Conservation (phyloP, 2,797 vertebrate genomes). For the Dermochelys coriacea region DNA sequence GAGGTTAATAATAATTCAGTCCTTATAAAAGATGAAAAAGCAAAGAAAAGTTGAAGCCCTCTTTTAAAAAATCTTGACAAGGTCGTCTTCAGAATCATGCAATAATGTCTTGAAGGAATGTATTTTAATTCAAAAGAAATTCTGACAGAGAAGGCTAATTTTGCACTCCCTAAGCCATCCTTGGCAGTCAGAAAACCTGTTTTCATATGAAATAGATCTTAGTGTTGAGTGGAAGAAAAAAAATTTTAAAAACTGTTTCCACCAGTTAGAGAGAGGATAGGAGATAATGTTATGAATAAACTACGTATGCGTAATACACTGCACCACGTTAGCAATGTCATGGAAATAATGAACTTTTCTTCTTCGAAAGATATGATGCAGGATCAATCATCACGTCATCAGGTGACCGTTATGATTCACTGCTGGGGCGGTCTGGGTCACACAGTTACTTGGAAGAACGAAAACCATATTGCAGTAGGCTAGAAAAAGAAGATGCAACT, state of each 20-base stretch:
- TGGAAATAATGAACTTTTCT: neutral
- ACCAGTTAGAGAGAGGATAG: neutral
- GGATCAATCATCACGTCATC: slow-evolving; percentile 79
- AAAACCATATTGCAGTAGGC: slow-evolving; percentile 88
- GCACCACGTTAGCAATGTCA: neutral
- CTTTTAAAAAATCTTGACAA: neutral
- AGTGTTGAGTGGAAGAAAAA: neutral
- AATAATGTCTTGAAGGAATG: neutral
- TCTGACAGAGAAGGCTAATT: neutral
- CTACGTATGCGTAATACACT: accelerated
- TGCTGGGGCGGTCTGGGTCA: slow-evolving; percentile 80
- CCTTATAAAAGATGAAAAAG: neutral
- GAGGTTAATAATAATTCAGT: neutral
- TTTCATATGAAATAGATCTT: neutral
- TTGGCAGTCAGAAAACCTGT: neutral
- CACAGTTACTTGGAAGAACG: slow-evolving; percentile 89
- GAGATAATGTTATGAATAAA: neutral
- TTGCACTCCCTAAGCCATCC: neutral
- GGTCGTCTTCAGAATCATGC: neutral
- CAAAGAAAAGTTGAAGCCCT: neutral
- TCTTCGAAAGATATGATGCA: slow-evolving; percentile 83
- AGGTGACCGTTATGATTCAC: slow-evolving; percentile 87
- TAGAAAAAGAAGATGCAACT: slow-evolving; percentile 92
- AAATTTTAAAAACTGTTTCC: neutral
- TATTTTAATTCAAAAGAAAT: neutral